These are phyloP conservation scores for Drosophila kambysellisi DNA, from an alignment of 2,888 invertebrate genomes.

Conservation along the genomic window DNA sequence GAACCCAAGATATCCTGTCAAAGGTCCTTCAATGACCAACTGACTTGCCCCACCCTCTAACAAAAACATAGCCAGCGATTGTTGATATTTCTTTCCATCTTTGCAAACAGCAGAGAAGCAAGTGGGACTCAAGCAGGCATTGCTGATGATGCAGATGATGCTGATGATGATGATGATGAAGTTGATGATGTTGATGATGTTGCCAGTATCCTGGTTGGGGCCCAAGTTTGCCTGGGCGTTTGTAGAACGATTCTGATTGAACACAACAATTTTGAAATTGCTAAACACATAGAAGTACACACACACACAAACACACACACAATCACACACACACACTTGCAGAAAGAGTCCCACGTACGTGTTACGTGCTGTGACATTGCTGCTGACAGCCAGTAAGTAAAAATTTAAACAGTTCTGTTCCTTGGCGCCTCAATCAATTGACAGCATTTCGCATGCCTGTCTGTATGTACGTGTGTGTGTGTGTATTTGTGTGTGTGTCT, in stretches of 20 bases:
- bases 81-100: constrained; percentile 31
- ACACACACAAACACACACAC: constrained; percentile 9
- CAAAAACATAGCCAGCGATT: constrained; percentile 36
- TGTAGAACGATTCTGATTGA: constrained; percentile 67
- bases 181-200: constrained; percentile 36
- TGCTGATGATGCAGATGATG: constrained; percentile 36
- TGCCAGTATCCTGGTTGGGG: constrained; percentile 28
- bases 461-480: constrained; percentile 13
- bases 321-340: constrained; percentile 4
- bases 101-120: constrained; percentile 5
- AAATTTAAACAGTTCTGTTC: constrained; percentile 69
- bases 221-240: constrained; percentile 49
- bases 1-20: neutral
- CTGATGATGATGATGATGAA: constrained; percentile 36
- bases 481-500: constrained; percentile 23
- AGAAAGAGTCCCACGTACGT: constrained; percentile 59
- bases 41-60: constrained; percentile 11
- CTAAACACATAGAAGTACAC: constrained; percentile 46
- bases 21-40: constrained; percentile 8
- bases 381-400: constrained; percentile 64
- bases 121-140: constrained; percentile 16
- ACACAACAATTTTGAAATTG: constrained; percentile 79
- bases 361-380: constrained; percentile 73
- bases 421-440: constrained; percentile 70
- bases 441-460: constrained; percentile 51